A percentile compares a stretch with the other conserved stretches of the same genome.
These are phyloP conservation scores for Pterostichus niger DNA, from an alignment of 2,888 invertebrate species.

Conservation along the genomic window DNA sequence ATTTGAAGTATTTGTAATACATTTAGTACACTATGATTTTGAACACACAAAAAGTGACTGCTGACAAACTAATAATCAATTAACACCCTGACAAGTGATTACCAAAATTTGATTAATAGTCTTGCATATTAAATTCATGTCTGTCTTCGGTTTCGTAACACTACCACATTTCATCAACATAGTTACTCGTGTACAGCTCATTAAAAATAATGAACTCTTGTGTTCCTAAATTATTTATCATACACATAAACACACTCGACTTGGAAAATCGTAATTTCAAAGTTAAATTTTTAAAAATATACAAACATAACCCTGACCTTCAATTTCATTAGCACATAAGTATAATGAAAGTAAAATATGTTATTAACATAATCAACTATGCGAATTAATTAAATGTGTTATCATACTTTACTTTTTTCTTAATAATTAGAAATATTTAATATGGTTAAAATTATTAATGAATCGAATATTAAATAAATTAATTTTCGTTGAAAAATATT, in stretches of 20 bases:
- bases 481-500: too few species aligned
- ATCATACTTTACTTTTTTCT: background rate
- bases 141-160: constrained; percentile 40
- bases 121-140: constrained; percentile 44
- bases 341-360: constrained; percentile 24
- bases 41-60: constrained; percentile 27
- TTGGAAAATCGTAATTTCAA: constrained; percentile 5
- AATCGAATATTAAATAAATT: too few species aligned
- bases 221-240: constrained; percentile 29
- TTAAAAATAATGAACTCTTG: constrained; percentile 40
- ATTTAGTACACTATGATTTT: background rate
- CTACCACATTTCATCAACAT: constrained; percentile 1
- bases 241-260: background rate
- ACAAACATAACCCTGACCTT: constrained; percentile 40
- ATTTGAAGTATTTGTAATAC: background rate
- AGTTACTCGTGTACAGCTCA: constrained; percentile 25
- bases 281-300: constrained; percentile 7
- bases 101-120: constrained; percentile 50
- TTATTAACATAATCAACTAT: constrained; percentile 29
- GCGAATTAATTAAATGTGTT: constrained; percentile 9
- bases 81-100: constrained; percentile 45
- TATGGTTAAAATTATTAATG: too few species aligned
- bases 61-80: constrained; percentile 47
- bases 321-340: constrained; percentile 32
- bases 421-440: too few species aligned